These are phyloP conservation scores for Hystrix cristata DNA, from an alignment of 2,113 vertebrate species.

Conservation along the genomic window DNA sequence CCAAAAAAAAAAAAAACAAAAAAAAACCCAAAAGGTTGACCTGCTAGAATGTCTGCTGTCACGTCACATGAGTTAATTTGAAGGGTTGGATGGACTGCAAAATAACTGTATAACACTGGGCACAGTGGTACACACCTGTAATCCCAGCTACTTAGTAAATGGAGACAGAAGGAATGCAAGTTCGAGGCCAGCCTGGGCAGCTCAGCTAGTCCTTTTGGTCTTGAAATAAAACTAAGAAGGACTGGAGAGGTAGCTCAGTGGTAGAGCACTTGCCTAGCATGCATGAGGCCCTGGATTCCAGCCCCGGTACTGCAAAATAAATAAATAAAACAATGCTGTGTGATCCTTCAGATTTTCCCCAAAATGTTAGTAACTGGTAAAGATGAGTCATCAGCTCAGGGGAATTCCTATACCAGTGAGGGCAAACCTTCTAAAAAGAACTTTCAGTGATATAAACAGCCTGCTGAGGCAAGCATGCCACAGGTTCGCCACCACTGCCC, in stretches of 20 bases:
- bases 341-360: not conserved
- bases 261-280: not conserved
- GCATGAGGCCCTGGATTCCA: not conserved
- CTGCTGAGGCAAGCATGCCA: not conserved
- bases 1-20: too few relatives aligned
- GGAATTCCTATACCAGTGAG: not conserved
- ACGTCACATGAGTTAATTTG: not conserved
- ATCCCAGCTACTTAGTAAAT: not conserved
- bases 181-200: not conserved
- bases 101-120: not conserved
- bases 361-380: not conserved
- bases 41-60: not conserved
- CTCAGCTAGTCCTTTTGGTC: not conserved
- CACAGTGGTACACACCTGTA: not conserved
- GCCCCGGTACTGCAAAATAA: not conserved
- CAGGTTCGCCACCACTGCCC: not conserved
- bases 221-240: not conserved
- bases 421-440: not conserved
- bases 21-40: not conserved
- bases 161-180: not conserved
- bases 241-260: not conserved
- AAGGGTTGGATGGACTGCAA: not conserved
- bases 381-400: not conserved
- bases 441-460: not conserved
- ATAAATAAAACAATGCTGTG: not conserved